Evolutionary conservation across 2,888 invertebrate species (phyloP).

Genomic region (Agrotis clavis): DNA sequence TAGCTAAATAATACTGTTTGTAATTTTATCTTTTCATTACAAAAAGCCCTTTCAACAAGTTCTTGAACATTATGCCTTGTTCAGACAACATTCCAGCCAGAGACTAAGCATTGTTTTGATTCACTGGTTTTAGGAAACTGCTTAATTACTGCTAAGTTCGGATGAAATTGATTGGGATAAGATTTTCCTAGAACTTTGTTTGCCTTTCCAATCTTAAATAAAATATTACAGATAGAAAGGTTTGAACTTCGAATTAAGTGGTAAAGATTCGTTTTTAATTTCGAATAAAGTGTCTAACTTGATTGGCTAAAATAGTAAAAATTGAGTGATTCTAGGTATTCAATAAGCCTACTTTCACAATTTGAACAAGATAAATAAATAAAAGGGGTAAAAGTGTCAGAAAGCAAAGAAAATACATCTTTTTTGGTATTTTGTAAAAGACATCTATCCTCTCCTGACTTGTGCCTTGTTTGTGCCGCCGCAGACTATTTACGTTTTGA

Average conservation of each 20-base stretch:
- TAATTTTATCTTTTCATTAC: conserved; percentile 59
- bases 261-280: not conserved
- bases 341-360: not conserved
- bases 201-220: not conserved
- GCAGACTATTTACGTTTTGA: conserved; percentile 53
- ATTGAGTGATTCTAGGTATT: not conserved
- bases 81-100: conserved; percentile 36
- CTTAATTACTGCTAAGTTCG: conserved; percentile 27
- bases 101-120: conserved; percentile 48
- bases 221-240: conserved; percentile 16
- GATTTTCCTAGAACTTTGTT: conserved; percentile 18
- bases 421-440: not conserved
- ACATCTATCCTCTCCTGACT: conserved; percentile 36
- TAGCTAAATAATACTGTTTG: conserved; percentile 39
- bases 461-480: conserved; percentile 30
- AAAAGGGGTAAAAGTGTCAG: not conserved
- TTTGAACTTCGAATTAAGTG: not conserved
- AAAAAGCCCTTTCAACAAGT: conserved; percentile 56
- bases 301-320: not conserved
- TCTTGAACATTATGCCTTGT: conserved; percentile 41
- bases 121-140: conserved; percentile 31
- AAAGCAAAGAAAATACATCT: not conserved
- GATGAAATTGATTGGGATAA: conserved; percentile 10
- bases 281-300: not conserved
- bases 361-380: not conserved